Base-by-base conservation (phyloP, 2,797 vertebrate species). In the Graptemys geographica region DNA sequence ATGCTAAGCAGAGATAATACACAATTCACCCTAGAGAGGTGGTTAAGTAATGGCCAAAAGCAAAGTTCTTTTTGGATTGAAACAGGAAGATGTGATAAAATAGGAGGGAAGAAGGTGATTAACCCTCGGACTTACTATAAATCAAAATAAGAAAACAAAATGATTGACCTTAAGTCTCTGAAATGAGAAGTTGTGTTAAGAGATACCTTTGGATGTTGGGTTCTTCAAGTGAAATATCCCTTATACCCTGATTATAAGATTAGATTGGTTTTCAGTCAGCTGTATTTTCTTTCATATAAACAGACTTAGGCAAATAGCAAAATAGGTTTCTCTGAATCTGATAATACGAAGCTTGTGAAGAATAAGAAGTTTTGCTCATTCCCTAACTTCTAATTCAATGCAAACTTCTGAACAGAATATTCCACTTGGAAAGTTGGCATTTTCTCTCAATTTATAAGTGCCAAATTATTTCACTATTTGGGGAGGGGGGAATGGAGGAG, bases 71-170 rank as follows among this genome's bases (percentile, higher is more conserved):
- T 72, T 72, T 19, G 74, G 37, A 33, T 4, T 13, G 37, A 84
- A 81, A 88, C 15, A 74, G 62, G 86, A 88, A 84, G 11, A 69
- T 8, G 9, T 0, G 0, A 74, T 91, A 28, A 31, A 84, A 95
- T 87, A 37, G 81, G 74, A 33, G 0, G 1, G 10, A 21, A 33
- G 53, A 47, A 81, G 86, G 62, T 80, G 57, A 69, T 62, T 37
- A 91, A 10, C 10, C 89, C 82, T 83, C 81, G 56, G 69, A 81
- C 10, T 86, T 41, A 78, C n/a, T 72, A 25, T 19, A 85, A 31
- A 87, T n/a, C 21, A 83, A 86, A 93, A 91, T 79, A 86, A 86
- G 33, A 89, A 53, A 88, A 28, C 19, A 87, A 74, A 81, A 82
- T 76, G 83, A 56, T 6, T 81, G 52, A 6, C 13, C 51, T 1